Evolutionary conservation across 2,113 vertebrate genomes (phyloP), one percentile per base, ranked within the genome.

Genomic region (Crotophaga sulcirostris): DNA sequence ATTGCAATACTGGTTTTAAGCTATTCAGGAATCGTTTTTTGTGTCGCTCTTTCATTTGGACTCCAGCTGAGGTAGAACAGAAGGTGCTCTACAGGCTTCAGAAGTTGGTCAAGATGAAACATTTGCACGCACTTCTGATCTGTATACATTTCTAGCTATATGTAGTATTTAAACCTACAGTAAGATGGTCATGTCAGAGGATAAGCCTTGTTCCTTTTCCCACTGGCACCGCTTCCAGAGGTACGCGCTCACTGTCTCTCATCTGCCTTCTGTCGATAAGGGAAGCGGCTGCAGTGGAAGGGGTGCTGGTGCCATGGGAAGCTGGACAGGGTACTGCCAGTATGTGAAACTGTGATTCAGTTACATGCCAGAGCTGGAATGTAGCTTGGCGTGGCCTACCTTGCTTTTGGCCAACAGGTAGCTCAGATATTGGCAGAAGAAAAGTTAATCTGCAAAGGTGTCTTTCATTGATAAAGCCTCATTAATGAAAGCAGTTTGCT

Each of bases 131-230:
- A 1, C 9, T 75, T 78, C 31, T 33, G 19, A 21, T 36, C 12
- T 7, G 24, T 31, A 11, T 54, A 20, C 3, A 12, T 38, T 34
- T 21, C 40, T 55, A 26, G 16, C 23, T 31, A 15, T 40, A 2
- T 13, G 16, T n/a, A 33, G 2, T 20, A n/a, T 25, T 74, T 54
- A 69, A 75, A 31, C 67, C 44, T 38, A 8, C 24, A 20, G 23
- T 56, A 40, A 9, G 19, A 1, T 4, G 14, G 25, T 66, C 12
- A 3, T 1, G 0, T 51, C 29, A n/a, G 29, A 38, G 12, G n/a
- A 10, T n/a, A 33, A 82, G 21, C 42, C 12, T 13, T 25, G 19
- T 56, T 55, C 26, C 31, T n/a, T 69, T 40, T 59, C 28, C 28
- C 13, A 20, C 47, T 25, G 2, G 4, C 16, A 24, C 6, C 9